Evolutionary conservation across 2,113 vertebrate species (phyloP), one percentile per base, ranked within the genome.

Genomic region (Chunga burmeisteri): DNA sequence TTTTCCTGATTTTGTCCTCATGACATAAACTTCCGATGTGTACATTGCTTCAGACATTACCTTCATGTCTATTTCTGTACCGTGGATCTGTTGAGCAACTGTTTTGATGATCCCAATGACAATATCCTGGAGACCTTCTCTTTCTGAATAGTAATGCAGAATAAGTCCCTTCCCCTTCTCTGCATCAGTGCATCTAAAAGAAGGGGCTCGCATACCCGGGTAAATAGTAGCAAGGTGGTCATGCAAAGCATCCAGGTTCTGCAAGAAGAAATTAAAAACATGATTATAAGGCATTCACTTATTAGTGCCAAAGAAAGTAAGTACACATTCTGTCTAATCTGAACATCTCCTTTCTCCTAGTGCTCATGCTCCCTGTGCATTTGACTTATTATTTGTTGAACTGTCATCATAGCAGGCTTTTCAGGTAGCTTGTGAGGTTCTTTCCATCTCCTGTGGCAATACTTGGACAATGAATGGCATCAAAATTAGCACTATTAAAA

Each of bases 1-100:
- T 86, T 79, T 86, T 82, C 79, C 66, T 73, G 8, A 4, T 36
- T 86, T 71, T 46, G 10, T 53, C 16, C n/a, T 44, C 56, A 6
- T 20, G 66, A 27, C 40, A 38, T 8, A 30, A 72, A 52, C 32
- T 14, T 77, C 62, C 49, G 49, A 21, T 32, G 19, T 10, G 7
- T 13, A 18, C n/a, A 61, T 12, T 1, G 0, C 15, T 34, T 53
- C 49, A 67, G 70, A 71, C 40, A 94, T 97, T 97, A 99, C 99
- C 99, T 99, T 99, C 99, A 99, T 99, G 96, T 99, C 99, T 75
- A 99, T 99, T 97, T 99, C 99, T 23, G 99, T 99, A 90, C 99
- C 99, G 2, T 99, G 99, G 96, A 99, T 99, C 96, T 99, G 99
- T 10, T 99, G 99, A 68, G 99, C 99, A 42, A 99, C 99, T 1